Conservation (phyloP, 2,113 vertebrate species). For the Ardeotis arabs region DNA sequence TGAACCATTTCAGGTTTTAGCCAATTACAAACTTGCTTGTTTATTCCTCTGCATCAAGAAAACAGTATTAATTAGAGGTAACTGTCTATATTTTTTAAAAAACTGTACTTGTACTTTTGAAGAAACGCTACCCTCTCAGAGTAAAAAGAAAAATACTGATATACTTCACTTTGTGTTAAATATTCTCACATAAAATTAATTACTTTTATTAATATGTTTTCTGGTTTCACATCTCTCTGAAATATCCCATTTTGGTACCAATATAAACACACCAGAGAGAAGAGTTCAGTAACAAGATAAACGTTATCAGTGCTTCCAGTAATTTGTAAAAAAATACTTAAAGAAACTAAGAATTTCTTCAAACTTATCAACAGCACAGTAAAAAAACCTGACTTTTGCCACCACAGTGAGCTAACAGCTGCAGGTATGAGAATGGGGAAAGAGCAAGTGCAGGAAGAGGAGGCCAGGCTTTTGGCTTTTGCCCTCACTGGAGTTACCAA, state of each 20-base stretch:
- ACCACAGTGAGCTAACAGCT: not conserved
- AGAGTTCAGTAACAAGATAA: not conserved
- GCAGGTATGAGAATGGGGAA: not conserved
- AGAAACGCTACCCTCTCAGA: not conserved
- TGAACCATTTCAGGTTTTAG: not conserved
- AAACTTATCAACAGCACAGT: not conserved
- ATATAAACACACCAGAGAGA: not conserved
- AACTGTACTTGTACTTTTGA: not conserved
- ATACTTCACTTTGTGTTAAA: not conserved
- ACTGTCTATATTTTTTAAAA: not conserved
- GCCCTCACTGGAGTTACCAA: not conserved
- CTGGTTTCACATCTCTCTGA: constrained; percentile 89
- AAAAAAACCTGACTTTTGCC: not conserved
- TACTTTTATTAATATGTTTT: constrained; percentile 90
- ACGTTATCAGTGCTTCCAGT: not conserved
- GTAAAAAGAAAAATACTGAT: not conserved
- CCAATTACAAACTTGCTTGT: not conserved
- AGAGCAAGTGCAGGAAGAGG: not conserved
- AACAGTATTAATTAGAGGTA: not conserved
- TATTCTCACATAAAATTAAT: constrained; percentile 27
- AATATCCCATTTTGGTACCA: constrained; percentile 85
- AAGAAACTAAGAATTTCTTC: not conserved
- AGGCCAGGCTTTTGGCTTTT: not conserved
- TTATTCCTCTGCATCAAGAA: not conserved
- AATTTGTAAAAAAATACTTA: not conserved